Evolutionary conservation across 2,888 invertebrate genomes (phyloP), one percentile per base, ranked within the genome.

Genomic region (Rhagium mordax): DNA sequence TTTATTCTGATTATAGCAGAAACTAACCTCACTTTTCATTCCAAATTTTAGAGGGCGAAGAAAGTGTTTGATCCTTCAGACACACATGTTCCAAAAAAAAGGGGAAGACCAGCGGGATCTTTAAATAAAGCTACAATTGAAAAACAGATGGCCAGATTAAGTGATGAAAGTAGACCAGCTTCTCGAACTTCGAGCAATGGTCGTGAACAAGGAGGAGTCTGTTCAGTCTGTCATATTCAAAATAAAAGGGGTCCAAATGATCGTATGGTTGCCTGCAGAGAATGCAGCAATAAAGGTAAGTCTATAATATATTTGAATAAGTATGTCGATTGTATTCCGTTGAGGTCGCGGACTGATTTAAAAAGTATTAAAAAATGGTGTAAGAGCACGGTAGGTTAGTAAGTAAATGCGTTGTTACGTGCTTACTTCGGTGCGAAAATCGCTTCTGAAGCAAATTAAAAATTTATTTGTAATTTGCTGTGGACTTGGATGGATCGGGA

Each of bases 31-130:
- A 65, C 33, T 53, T 65, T 59, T 29, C 2, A 27, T 29, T 49
- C 3, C 16, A 51, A 55, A 82, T 76, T 80, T 62, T 82, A 91
- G 92, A 92, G 94, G 89, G 95, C 95, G 0, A 95, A 94, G 84
- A 94, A 94, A 85, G 95, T 96, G 0, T 96, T 95, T 84, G 95
- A 96, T 87, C 96, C 96, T 2, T 95, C 95, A 0, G 95, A 95
- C 82, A 94, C 93, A 79, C 94, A 95, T 86, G 88, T 94, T 47
- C 94, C 95, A 8, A 91, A 92, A 83, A 93, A 93, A 87, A 88
- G 94, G 72, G 94, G 94, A 0, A 89, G 93, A 60, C 92, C 93
- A 10, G 89, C 91, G 2, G 92, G 92, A 3, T 91, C 91, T 13
- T 86, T 92, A 10, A 92, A 92, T 81, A 92, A 91, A 84, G 88